These are phyloP conservation scores for Nudaria mundana DNA, from an alignment of 2,888 invertebrate genomes.

Conservation along the genomic window DNA sequence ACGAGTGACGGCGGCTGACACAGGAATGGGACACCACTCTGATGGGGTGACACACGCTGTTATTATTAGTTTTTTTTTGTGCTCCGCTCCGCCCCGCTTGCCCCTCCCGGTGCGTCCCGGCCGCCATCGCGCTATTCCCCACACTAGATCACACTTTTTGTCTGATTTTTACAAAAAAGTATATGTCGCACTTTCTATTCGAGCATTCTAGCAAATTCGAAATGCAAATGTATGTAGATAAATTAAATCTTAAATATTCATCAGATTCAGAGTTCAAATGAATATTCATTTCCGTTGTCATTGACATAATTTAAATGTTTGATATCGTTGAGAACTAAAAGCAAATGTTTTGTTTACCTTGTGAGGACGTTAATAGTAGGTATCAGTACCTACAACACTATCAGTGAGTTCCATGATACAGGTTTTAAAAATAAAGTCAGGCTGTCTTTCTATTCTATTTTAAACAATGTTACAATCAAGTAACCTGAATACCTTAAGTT, in stretches of 20 bases:
- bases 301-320: conserved; percentile 11
- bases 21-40: conserved; percentile 57
- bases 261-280: conserved; percentile 10
- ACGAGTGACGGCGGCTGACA: conserved; percentile 61
- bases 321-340: conserved; percentile 4
- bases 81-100: conserved; percentile 57
- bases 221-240: neutral
- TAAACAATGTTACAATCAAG: too few species aligned
- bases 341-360: conserved; percentile 9
- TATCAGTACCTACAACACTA: too few species aligned
- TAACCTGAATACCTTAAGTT: too few species aligned
- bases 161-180: conserved; percentile 51
- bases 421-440: too few species aligned
- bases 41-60: conserved; percentile 75
- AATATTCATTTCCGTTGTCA: conserved; percentile 8
- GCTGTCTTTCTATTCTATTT: too few species aligned
- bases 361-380: conserved; percentile 2
- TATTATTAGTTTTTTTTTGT: conserved; percentile 81
- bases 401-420: too few species aligned
- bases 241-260: conserved; percentile 3
- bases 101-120: conserved; percentile 50
- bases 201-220: conserved; percentile 13
- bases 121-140: conserved; percentile 76
- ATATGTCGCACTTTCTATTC: conserved; percentile 37
- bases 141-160: conserved; percentile 66